Evolutionary conservation across 1,140 invertebrate genomes (phyloP), one percentile per base, ranked within the genome.

Genomic region (Drosophila auraria): DNA sequence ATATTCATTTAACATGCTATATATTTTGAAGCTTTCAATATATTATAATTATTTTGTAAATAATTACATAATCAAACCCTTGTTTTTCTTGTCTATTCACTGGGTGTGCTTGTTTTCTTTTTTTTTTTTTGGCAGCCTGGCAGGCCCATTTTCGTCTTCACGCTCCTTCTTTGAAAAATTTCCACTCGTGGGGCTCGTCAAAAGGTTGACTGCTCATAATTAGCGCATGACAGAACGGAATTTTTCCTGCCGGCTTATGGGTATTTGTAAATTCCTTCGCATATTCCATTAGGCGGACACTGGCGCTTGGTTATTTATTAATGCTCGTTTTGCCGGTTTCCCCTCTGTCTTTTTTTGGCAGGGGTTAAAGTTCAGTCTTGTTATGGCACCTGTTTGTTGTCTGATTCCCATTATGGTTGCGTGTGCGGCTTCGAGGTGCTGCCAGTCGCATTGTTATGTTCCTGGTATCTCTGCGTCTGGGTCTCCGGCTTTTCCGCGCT

Each of bases 181-280:
- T 60, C 27, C 45, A 59, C 70, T 60, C 66, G 36, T n/a, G 45
- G 64, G 70, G 70, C 65, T 59, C 45, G 70, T 73, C 66, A 71
- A 73, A 71, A 72, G 53, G 70, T 72, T 53, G 54, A 49, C 53
- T 60, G 70, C 47, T 74, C 69, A 73, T 74, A 74, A 74, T 74
- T 74, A 74, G 71, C 69, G 69, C 71, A 61, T 74, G 71, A 74
- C 71, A 74, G 45, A 44, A 60, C 70, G 70, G 54, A 73, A 73
- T 73, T 38, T 68, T 60, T 66, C 1, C 30, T 27, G 68, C 36
- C 68, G 63, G 50, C 64, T 69, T 57, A 25, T 54, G 68, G 68
- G 33, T 71, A 69, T 71, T 71, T 71, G 40, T 44, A 44, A 72
- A 73, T 73, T 60, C 70, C 68, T 61, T 17, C 12, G 47, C 68